A percentile compares a stretch with the other conserved stretches of the same genome.
Evolutionary conservation across 2,888 invertebrate species (phyloP).

Genomic region (Cryptocephalus primarius): DNA sequence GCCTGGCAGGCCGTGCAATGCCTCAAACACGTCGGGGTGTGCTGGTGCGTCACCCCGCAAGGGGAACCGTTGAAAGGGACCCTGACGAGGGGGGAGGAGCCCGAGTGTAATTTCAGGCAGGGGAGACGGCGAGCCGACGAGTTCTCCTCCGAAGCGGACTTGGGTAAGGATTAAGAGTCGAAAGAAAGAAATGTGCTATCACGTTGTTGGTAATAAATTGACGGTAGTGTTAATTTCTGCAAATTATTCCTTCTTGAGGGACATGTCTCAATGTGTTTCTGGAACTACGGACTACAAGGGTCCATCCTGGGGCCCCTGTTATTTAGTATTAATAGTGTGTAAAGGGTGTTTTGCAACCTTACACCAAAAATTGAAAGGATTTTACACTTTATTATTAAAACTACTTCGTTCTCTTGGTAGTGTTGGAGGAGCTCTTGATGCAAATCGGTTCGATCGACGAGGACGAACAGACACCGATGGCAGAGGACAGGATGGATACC

Average conservation of each 20-base stretch:
- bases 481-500: slow-evolving; percentile 12
- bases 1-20: slow-evolving; percentile 78
- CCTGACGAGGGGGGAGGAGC: slow-evolving; percentile 61
- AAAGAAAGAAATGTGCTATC: too few relatives aligned
- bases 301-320: too few relatives aligned
- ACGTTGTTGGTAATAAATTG: too few relatives aligned
- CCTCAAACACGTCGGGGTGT: slow-evolving; percentile 63
- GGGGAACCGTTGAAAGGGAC: slow-evolving; percentile 78
- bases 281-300: too few relatives aligned
- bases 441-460: slow-evolving; percentile 48
- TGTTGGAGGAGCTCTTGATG: slow-evolving; percentile 59
- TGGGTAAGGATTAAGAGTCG: slow-evolving; percentile 29
- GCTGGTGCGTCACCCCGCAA: slow-evolving; percentile 77
- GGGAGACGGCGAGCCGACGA: slow-evolving; percentile 45
- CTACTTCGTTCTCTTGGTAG: slow-evolving; percentile 26
- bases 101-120: slow-evolving; percentile 70
- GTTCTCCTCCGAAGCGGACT: slow-evolving; percentile 39
- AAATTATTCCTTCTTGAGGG: too few relatives aligned
- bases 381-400: not conserved
- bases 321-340: too few relatives aligned
- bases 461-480: slow-evolving; percentile 34
- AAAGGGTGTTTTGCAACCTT: not conserved
- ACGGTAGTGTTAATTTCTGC: too few relatives aligned
- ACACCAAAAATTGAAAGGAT: not conserved
- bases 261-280: too few relatives aligned